Conservation (phyloP, 2,888 invertebrate genomes). For the Acleris laterana region DNA sequence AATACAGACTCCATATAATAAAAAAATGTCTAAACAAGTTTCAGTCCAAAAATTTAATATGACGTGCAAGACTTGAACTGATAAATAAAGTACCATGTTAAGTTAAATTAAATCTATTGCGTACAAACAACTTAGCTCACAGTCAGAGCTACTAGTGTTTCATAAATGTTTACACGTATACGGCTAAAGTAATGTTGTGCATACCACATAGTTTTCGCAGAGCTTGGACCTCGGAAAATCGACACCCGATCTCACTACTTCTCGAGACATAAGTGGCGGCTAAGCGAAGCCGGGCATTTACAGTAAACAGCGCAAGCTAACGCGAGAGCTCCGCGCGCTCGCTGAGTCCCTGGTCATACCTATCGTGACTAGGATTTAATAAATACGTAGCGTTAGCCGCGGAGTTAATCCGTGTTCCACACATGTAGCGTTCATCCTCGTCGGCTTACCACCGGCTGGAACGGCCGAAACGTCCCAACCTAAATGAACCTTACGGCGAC, state of each 20-base stretch:
- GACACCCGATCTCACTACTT: constrained; percentile 7
- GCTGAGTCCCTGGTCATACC: neutral
- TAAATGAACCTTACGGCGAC: no score
- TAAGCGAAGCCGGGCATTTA: constrained; percentile 18
- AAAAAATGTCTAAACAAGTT: no score
- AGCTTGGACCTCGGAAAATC: constrained; percentile 12
- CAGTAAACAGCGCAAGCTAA: constrained; percentile 27
- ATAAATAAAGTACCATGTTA: no score
- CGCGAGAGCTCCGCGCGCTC: neutral
- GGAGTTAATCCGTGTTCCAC: constrained; percentile 28
- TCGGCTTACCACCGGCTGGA: constrained; percentile 15
- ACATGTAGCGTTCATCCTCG: constrained; percentile 14
- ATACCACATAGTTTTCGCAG: neutral
- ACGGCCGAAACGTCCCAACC: no score
- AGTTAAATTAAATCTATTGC: no score
- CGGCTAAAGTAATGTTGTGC: no score
- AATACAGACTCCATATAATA: no score
- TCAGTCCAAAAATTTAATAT: no score
- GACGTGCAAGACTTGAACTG: no score
- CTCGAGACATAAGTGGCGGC: constrained; percentile 18
- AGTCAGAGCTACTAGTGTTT: neutral
- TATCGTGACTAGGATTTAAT: constrained; percentile 12
- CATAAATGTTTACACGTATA: neutral
- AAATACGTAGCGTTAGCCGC: constrained; percentile 21
- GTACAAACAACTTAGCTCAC: no score